Evolutionary conservation across 1,140 invertebrate species (phyloP).

Genomic region (Chrysomallon squamiferum): DNA sequence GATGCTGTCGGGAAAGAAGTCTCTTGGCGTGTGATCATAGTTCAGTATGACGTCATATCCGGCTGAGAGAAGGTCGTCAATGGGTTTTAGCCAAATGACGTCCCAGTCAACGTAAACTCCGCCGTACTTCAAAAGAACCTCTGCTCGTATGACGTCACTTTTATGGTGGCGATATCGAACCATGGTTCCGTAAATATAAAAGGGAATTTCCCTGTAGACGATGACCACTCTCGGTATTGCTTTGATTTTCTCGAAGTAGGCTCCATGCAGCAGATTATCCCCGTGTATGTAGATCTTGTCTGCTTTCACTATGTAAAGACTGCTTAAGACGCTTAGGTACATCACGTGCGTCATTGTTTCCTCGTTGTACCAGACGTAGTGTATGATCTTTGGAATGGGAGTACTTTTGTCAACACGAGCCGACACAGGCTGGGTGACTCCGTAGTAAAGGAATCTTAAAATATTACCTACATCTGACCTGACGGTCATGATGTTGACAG

Average conservation of each 20-base stretch:
- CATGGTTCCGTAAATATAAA: constrained; percentile 33
- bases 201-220: constrained; percentile 38
- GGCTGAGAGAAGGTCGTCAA: constrained; percentile 29
- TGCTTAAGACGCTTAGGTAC: constrained; percentile 50
- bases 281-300: constrained; percentile 49
- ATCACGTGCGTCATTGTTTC: constrained; percentile 41
- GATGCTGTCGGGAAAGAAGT: constrained; percentile 39
- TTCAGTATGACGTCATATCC: constrained; percentile 42
- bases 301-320: constrained; percentile 38
- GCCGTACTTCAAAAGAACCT: constrained; percentile 51
- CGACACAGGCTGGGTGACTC: not conserved
- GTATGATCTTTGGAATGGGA: constrained; percentile 46
- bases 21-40: constrained; percentile 41
- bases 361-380: constrained; percentile 45
- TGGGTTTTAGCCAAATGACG: constrained; percentile 45
- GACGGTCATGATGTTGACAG: not conserved
- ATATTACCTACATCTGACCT: not conserved
- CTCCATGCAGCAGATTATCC: constrained; percentile 32
- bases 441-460: not conserved
- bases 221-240: constrained; percentile 29
- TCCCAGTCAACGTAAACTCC: constrained; percentile 57
- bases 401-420: constrained; percentile 12
- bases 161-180: constrained; percentile 44
- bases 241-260: constrained; percentile 36
- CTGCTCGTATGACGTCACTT: constrained; percentile 50